Conservation (phyloP, 2,113 vertebrate genomes). For the Scytalopus superciliaris region DNA sequence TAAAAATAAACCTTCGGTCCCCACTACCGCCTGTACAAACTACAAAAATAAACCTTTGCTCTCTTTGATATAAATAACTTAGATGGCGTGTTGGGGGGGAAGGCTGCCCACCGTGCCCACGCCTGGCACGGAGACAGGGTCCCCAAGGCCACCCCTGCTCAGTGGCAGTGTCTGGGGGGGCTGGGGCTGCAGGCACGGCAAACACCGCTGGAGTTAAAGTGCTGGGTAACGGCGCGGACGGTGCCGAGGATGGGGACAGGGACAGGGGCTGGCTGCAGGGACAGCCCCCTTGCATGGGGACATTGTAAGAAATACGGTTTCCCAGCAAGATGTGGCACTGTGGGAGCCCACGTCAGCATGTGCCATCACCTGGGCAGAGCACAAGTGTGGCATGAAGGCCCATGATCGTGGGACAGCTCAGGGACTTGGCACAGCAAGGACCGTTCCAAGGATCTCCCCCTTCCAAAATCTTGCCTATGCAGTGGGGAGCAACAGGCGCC, state of each 20-base stretch:
- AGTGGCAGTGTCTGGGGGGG: neutral
- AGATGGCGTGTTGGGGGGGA: conserved; percentile 17
- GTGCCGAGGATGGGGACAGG: neutral
- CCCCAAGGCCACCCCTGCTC: conserved; percentile 8
- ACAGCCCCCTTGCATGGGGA: neutral
- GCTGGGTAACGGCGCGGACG: neutral
- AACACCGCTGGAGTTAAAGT: conserved; percentile 65
- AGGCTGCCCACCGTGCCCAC: conserved; percentile 23
- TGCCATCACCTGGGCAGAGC: neutral
- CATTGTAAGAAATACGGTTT: neutral
- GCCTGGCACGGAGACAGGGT: conserved; percentile 40
- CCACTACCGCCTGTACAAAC: conserved; percentile 66
- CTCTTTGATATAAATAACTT: conserved; percentile 71
- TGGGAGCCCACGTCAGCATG: rapidly evolving
- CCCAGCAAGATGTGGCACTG: neutral
- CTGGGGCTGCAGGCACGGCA: neutral
- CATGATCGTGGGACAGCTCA: neutral
- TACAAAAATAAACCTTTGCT: conserved; percentile 71
- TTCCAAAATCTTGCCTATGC: neutral
- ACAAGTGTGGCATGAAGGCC: neutral
- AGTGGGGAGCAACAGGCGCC: neutral
- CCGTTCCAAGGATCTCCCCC: neutral
- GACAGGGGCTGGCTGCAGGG: neutral
- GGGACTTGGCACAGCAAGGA: neutral
- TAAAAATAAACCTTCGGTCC: conserved; percentile 65